Evolutionary conservation across 1,140 invertebrate genomes (phyloP), one percentile per base, ranked within the genome.

Genomic region (Drosophila prosaltans): DNA sequence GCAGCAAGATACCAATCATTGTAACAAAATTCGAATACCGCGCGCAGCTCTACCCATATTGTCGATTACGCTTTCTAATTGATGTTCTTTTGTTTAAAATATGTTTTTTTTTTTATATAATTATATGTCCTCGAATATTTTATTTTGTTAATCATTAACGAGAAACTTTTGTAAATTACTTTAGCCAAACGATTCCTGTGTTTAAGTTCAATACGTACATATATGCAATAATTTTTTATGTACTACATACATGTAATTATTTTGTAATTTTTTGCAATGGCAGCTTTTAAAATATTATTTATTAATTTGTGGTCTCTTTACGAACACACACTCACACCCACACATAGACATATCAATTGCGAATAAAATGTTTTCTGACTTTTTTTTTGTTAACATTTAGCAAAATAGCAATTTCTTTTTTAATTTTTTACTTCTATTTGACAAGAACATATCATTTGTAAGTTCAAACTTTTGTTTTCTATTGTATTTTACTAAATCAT

Each of bases 131-230:
- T 78, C 81, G 65, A 78, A 85, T 78, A 81, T 75, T 59, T 66
- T 62, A 61, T 69, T 65, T 71, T 63, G 61, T 65, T 71, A 39
- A 45, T 54, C 10, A 32, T 28, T 51, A 65, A 57, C 45, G 3
- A 48, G 2, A 9, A 65, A 39, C 83, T 88, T 74, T 86, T 86
- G 83, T 86, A 86, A 71, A 72, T 77, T 86, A 86, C 48, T 89
- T 86, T 89, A 57, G 70, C 70, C 63, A 65, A 45, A 43, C 59
- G 67, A 69, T 64, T 48, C 30, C 57, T 65, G 55, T 70, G 21
- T 74, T 79, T 86, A 82, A 88, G 72, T 64, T 72, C 43, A 48
- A 28, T 36, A 77, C 43, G 8, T 73, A 73, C 43, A 10, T 73
- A 73, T 68, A 66, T 67, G 68, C 68, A 71, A 66, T 66, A 63